Base-by-base conservation (phyloP, 2,888 invertebrate genomes). In the Drosophila ezoana region DNA sequence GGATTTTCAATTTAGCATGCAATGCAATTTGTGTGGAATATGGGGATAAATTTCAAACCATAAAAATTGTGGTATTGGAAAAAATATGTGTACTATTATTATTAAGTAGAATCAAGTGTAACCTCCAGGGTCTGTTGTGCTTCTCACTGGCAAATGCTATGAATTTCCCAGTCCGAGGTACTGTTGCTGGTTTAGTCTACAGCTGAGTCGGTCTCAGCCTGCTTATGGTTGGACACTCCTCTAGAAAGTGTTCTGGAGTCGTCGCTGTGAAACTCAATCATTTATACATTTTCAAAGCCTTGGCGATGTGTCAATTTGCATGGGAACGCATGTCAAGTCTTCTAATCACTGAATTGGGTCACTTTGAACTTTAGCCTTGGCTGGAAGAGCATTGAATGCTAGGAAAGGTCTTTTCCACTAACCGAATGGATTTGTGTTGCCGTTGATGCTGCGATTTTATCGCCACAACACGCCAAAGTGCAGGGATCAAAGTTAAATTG, bases 291-390 rank as follows among this genome's bases (percentile, higher is more conserved):
- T 8, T 2, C 28, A 28, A 35, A 13, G 35, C 35, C 35, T 13
- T 35, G 1, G 28, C 37, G 33, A 88, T 81, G 67, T 75, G 68
- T 87, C 89, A 69, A 79, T 84, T 87, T 81, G 65, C 79, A 69
- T 89, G 89, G 79, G 79, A 84, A 89, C 63, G 79, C 79, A 79
- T 53, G 62, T 64, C 48, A 37, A 41, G 59, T 59, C 41, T 18
- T 41, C 35, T 70, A 82, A 84, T 76, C 88, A 87, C 59, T 51
- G 71, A 89, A 84, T 87, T 84, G 88, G 89, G 84, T 88, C 89
- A 89, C 71, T 84, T 65, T 84, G 88, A 89, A 86, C 84, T 89
- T 84, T 84, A 53, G 83, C 84, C 89, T 84, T 89, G 89, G 60
- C 68, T 45, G 44, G 35, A 44, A 49, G 74, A 58, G 5, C 65